Conservation (phyloP, 2,113 vertebrate species). For the Sturnus vulgaris region DNA sequence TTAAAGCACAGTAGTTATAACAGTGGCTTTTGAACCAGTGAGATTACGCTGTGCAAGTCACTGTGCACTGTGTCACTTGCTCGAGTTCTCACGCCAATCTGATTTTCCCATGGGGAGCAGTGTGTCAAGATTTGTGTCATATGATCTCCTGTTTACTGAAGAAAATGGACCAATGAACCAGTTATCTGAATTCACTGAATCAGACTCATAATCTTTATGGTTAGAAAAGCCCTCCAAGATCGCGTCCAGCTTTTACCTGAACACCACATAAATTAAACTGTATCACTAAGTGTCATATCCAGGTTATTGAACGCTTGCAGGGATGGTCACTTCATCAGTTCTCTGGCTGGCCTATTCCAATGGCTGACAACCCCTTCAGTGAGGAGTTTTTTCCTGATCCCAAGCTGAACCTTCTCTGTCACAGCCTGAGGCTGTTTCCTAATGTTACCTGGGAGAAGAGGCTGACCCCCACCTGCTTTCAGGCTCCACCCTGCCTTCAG, state of each 20-base stretch:
- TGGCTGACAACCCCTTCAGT: not conserved
- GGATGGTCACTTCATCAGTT: not conserved
- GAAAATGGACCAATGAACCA: not conserved
- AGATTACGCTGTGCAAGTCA: not conserved
- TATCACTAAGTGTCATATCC: not conserved
- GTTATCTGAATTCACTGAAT: not conserved
- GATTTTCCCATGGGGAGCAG: not conserved
- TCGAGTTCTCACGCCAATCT: not conserved
- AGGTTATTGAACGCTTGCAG: not conserved
- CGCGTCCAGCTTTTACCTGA: not conserved
- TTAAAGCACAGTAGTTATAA: not conserved
- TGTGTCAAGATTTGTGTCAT: not conserved
- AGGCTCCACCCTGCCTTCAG: not conserved
- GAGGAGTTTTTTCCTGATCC: not conserved
- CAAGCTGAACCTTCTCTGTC: not conserved
- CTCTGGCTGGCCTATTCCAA: not conserved
- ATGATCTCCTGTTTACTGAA: not conserved
- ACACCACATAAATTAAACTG: not conserved
- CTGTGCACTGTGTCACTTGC: not conserved
- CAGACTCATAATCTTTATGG: not conserved
- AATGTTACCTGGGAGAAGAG: not conserved
- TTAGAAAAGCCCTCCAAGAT: not conserved
- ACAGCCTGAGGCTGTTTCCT: not conserved
- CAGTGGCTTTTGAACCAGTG: not conserved
- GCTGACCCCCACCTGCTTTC: not conserved